Evolutionary conservation across 2,888 invertebrate genomes (phyloP).

Genomic region (Dynastes grantii): DNA sequence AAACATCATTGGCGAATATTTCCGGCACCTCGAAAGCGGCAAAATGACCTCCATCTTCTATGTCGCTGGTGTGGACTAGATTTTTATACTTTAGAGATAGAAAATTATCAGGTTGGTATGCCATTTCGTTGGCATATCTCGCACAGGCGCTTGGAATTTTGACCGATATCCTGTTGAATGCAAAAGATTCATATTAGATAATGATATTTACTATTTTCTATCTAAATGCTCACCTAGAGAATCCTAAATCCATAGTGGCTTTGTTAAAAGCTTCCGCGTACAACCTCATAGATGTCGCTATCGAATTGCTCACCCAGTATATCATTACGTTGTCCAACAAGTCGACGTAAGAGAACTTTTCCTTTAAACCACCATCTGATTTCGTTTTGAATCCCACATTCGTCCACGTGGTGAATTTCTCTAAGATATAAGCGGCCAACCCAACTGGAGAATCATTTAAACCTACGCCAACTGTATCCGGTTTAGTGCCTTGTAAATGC

Average conservation of each 20-base stretch:
- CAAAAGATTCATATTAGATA: background rate
- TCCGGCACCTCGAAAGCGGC: constrained; percentile 85
- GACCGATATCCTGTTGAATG: constrained; percentile 76
- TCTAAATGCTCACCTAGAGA: constrained; percentile 52
- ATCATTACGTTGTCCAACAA: constrained; percentile 85
- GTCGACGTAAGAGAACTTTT: constrained; percentile 80
- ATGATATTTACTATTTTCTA: background rate
- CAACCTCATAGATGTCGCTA: constrained; percentile 82
- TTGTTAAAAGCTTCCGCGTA: constrained; percentile 77
- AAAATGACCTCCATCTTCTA: constrained; percentile 86
- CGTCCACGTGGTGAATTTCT: constrained; percentile 87
- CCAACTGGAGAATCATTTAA: constrained; percentile 84
- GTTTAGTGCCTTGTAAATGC: constrained; percentile 90
- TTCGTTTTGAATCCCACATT: constrained; percentile 69
- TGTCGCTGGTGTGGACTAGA: constrained; percentile 78
- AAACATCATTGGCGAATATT: constrained; percentile 80
- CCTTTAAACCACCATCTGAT: constrained; percentile 78
- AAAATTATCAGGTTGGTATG: constrained; percentile 74
- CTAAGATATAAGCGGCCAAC: constrained; percentile 88
- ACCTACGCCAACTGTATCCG: constrained; percentile 84
- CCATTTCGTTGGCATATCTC: constrained; percentile 81
- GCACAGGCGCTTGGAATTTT: constrained; percentile 82
- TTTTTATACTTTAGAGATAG: constrained; percentile 76
- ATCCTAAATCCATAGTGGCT: constrained; percentile 50
- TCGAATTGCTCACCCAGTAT: constrained; percentile 83